phyloP scores from a whole-genome alignment of 2,113 vertebrate genomes.

The Cyrtonyx montezumae region DNA sequence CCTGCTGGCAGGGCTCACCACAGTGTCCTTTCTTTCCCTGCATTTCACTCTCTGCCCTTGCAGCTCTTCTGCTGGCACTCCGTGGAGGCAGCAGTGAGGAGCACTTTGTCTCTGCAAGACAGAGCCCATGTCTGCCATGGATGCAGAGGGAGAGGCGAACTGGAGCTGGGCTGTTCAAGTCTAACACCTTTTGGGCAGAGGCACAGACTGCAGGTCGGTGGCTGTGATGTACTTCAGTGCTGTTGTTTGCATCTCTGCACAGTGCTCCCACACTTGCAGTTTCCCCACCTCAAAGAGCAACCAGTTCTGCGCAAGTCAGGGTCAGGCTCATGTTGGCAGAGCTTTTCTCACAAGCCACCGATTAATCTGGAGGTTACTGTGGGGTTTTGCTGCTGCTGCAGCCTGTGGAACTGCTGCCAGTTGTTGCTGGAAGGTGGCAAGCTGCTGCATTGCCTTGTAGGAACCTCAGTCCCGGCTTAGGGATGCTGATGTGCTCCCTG shows the following conservation, averaged over 20 bases:
- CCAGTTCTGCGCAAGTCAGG: background rate
- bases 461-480: background rate
- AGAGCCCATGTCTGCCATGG: background rate
- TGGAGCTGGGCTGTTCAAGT: background rate
- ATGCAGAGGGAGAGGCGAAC: background rate
- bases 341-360: background rate
- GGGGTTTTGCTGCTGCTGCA: background rate
- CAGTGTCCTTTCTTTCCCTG: background rate
- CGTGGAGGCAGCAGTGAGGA: background rate
- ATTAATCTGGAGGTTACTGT: background rate
- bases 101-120: background rate
- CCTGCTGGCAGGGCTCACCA: background rate
- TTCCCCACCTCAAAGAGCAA: background rate
- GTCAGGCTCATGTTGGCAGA: background rate
- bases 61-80: background rate
- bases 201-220: background rate
- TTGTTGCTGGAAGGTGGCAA: background rate
- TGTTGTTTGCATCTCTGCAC: background rate
- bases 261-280: fast-evolving
- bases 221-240: background rate
- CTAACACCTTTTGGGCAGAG: background rate
- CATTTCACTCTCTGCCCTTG: background rate
- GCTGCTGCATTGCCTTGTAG: too few relatives aligned
- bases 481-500: background rate
- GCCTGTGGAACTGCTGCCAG: background rate